Evolutionary conservation across 2,797 vertebrate genomes (phyloP), one percentile per base, ranked within the genome.

Genomic region (Enteromius fasciolatus): DNA sequence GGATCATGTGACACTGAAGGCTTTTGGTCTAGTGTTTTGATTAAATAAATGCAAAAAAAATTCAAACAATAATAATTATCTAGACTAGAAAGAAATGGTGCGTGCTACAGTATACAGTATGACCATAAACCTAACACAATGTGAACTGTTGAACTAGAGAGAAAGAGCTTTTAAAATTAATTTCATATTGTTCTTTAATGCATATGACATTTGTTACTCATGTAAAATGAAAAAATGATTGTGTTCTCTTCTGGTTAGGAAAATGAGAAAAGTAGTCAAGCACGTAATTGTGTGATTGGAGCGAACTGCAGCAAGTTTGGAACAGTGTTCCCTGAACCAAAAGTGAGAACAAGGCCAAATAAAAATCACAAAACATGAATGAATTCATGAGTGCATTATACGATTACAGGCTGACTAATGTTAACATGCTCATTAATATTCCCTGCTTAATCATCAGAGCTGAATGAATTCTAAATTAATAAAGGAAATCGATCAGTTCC

Each of bases 221-320:
- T 57, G 31, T 74, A 23, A n/a, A 74, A 36, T 5, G 12, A 14
- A 33, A 54, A 74, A 64, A 61, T 73, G 2, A 64, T 7, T 0
- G 31, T 23, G 11, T 5, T 36, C 6, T 54, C 31, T 74, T 54
- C 18, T 54, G 72, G 72, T 74, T 74, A 39, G 72, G 72, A 74
- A 73, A 54, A 74, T 23, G 20, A 57, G 31, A 74, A 39, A 74
- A 54, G 72, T 54, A 74, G 11, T 74, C 72, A 54, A 74, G 72
- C 72, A 57, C 12, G 31, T 39, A 39, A 74, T 57, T 57, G 72
- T 57, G 72, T 23, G 69, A 50, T 52, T 50, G 69, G 28, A 33
- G 46, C 31, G 31, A 74, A 36, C 48, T 10, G 17, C 8, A 18
- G 44, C 25, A n/a, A 0, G 12, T 4, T 46, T 11, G 68, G 11